phyloP scores from a whole-genome alignment of 2,888 invertebrate genomes.

The Limenitis camilla region DNA sequence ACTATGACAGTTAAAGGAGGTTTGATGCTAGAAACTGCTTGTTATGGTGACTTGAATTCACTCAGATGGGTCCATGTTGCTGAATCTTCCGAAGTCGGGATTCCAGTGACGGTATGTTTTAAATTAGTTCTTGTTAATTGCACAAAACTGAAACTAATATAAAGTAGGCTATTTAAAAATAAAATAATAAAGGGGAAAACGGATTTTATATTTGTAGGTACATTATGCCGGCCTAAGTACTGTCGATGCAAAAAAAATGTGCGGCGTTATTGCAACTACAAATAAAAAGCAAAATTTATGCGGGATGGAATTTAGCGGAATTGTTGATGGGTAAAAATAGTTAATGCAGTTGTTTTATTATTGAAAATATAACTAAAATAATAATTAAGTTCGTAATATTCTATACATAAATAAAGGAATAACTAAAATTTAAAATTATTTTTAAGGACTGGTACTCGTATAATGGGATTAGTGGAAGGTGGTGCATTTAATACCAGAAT shows the following conservation, averaged over 20 bases:
- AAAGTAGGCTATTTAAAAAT: neutral
- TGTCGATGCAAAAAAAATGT: conserved; percentile 31
- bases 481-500: conserved; percentile 74
- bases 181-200: neutral
- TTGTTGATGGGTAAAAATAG: conserved; percentile 32
- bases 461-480: conserved; percentile 77
- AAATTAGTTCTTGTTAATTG: neutral
- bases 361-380: neutral
- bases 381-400: too few species aligned
- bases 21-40: conserved; percentile 25
- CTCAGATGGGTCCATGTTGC: conserved; percentile 37
- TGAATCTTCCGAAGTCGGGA: conserved; percentile 23
- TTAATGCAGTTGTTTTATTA: neutral
- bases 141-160: neutral
- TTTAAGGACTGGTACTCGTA: conserved; percentile 57
- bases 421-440: neutral
- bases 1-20: conserved; percentile 4
- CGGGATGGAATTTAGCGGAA: conserved; percentile 46
- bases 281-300: conserved; percentile 6
- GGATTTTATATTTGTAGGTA: conserved; percentile 30
- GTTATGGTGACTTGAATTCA: conserved; percentile 34
- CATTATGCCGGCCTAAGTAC: conserved; percentile 39
- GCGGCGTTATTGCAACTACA: conserved; percentile 23
- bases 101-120: conserved; percentile 37
- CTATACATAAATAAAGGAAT: neutral